Evolutionary conservation across 2,888 invertebrate genomes (phyloP).

Genomic region (Spisula subtruncata): DNA sequence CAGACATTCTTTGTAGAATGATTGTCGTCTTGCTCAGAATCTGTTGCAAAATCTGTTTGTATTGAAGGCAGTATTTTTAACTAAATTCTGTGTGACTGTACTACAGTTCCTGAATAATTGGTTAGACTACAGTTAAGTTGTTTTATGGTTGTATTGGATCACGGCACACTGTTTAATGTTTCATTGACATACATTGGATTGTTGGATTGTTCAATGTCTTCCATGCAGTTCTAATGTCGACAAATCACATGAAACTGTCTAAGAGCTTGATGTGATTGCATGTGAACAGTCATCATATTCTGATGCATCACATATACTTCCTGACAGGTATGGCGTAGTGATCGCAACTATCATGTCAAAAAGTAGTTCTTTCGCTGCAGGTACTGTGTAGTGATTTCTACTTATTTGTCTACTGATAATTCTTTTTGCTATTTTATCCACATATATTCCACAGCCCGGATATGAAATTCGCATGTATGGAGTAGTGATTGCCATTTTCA

Average conservation of each 20-base stretch:
- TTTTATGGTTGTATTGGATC: background rate
- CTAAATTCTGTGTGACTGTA: background rate
- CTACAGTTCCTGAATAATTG: background rate
- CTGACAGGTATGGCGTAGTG: background rate
- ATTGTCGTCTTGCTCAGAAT: background rate
- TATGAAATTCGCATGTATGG: background rate
- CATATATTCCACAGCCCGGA: too few species aligned
- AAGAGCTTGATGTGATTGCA: background rate
- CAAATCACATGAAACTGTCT: conserved; percentile 1
- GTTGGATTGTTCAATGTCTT: background rate
- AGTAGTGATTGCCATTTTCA: conserved; percentile 4
- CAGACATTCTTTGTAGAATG: too few species aligned
- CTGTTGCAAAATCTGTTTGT: background rate
- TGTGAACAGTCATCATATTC: background rate
- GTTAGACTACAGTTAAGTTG: background rate
- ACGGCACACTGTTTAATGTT: background rate
- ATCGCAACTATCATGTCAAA: background rate
- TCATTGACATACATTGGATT: conserved; percentile 13
- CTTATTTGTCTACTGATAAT: background rate
- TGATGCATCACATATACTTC: background rate
- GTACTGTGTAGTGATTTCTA: background rate
- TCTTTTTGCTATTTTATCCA: background rate
- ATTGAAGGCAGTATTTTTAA: background rate
- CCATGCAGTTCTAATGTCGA: background rate
- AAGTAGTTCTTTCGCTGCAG: background rate